phyloP scores from a whole-genome alignment of 2,888 invertebrate species.

The Nephrotoma flavescens region DNA sequence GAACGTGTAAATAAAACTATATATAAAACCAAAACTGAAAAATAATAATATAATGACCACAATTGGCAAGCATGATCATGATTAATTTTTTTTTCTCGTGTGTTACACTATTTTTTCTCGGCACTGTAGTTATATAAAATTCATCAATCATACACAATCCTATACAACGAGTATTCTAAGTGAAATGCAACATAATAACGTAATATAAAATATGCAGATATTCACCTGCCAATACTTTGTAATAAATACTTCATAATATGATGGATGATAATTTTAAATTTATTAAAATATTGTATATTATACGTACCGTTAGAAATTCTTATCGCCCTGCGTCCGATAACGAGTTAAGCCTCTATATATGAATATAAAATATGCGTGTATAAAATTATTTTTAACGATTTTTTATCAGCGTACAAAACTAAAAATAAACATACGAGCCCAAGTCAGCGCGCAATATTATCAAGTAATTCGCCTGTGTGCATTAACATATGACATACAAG shows the following conservation, averaged over 20 bases:
- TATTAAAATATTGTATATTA: not conserved
- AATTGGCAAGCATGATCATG: not conserved
- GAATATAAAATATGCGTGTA: not conserved
- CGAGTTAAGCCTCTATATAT: not conserved
- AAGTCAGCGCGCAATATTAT: not conserved
- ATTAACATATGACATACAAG: not conserved
- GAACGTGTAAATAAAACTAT: not conserved
- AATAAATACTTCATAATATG: not conserved
- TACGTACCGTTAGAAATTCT: not conserved
- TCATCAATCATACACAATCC: not conserved
- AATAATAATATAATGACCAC: not conserved
- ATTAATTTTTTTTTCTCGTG: not conserved
- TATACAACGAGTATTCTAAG: not conserved
- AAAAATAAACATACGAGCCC: not conserved
- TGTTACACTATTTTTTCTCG: not conserved
- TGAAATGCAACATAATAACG: not conserved
- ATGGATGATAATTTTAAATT: not conserved
- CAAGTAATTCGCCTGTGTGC: not conserved
- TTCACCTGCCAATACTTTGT: not conserved
- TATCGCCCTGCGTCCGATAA: not conserved
- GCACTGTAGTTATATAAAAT: not conserved
- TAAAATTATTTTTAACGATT: not conserved
- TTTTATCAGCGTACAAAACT: not conserved
- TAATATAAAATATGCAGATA: not conserved
- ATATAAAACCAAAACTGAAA: not conserved